Base-by-base conservation (phyloP, 2,113 vertebrate genomes). In the Apistogramma diplotaenia region DNA sequence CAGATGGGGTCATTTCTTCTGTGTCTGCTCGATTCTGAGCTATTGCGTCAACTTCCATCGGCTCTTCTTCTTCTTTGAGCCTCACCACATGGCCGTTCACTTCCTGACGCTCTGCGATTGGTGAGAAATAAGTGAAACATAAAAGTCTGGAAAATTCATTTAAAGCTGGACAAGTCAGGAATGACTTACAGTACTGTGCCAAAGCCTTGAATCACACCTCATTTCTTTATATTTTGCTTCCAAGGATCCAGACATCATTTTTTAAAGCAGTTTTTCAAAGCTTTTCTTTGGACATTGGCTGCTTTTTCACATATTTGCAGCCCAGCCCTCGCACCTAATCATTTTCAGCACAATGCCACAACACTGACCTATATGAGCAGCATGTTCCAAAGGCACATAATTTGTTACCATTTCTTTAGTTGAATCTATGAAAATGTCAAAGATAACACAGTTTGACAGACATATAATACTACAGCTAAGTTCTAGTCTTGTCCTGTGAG, bases 61-160 rank as follows among this genome's bases (percentile, higher is more conserved):
- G 84, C 73, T 92, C 93, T 21, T 93, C 93, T 54, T 94, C 93
- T 61, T 94, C 93, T 83, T 94, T 94, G 72, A 94, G 81, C 53
- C 78, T 80, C 27, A 90, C 74, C 2, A 16, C 21, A 0, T 78
- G 81, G 33, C 73, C 35, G 84, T 55, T 88, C 25, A 89, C 87
- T 13, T 92, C 89, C 70, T 93, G 93, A 0, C 89, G 91, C 74
- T 92, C 93, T 93, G 90, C 53, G 75, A 87, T 76, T 62, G 79
- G 11, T 57, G 29, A 53, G 6, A 88, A 87, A 85, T 16, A 18
- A 40, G 12, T 40, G 3, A 13, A 40, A 46, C 10, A 15, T 67
- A 2, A 67, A 46, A 46, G 5, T 49, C 8, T 18, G 46, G 43
- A 7, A 49, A 49, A 16, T 67, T 27, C 15, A 67, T 67, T 46